Conservation (phyloP, 1,140 invertebrate genomes). For the Agraylea sexmaculata region DNA sequence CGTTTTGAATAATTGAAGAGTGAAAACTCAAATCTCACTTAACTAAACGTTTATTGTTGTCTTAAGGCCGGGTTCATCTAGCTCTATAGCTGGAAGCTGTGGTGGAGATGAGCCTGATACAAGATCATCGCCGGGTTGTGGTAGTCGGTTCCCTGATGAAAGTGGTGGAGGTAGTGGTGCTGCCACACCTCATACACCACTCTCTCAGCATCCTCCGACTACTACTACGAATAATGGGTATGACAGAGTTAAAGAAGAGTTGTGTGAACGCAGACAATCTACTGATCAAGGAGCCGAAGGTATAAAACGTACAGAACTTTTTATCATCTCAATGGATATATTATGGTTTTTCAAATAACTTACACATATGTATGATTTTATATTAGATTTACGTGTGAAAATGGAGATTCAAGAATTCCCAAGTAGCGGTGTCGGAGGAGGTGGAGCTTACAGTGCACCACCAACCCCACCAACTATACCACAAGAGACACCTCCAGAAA, state of each 20-base stretch:
- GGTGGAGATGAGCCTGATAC: constrained; percentile 38
- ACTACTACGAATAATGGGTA: constrained; percentile 34
- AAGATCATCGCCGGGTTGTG: constrained; percentile 34
- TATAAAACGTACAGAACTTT: constrained; percentile 12
- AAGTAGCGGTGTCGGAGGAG: constrained; percentile 31
- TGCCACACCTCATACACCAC: constrained; percentile 27
- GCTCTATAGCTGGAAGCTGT: constrained; percentile 37
- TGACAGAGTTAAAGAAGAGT: constrained; percentile 32
- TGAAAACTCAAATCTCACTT: background rate
- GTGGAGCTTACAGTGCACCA: constrained; percentile 24
- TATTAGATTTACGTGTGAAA: constrained; percentile 46
- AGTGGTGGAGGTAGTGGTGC: constrained; percentile 28
- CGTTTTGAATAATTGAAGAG: background rate
- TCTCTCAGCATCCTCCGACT: constrained; percentile 26
- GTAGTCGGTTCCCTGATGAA: constrained; percentile 28
- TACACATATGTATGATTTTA: background rate
- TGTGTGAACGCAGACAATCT: constrained; percentile 30
- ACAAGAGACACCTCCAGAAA: constrained; percentile 26
- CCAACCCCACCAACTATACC: constrained; percentile 28
- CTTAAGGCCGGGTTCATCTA: constrained; percentile 39
- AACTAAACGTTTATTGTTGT: background rate
- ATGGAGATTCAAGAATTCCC: constrained; percentile 42
- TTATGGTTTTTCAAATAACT: background rate
- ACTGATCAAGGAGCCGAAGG: constrained; percentile 40
- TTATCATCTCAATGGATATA: background rate